A percentile compares a stretch with the other conserved stretches of the same genome.
Evolutionary conservation across 2,113 vertebrate species (phyloP).

Genomic region (Ophiodon elongatus): DNA sequence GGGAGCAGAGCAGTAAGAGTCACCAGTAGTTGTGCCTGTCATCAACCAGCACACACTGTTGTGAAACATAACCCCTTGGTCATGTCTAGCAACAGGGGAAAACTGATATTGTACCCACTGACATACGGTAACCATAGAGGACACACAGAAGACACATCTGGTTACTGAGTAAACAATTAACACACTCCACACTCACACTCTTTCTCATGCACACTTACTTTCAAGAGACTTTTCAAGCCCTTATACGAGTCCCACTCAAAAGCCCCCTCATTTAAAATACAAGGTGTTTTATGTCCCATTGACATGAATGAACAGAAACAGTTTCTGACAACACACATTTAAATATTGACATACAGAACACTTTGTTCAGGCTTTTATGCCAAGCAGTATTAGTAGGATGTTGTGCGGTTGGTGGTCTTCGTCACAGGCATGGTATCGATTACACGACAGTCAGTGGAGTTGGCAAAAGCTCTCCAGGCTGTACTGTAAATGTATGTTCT

Average conservation of each 20-base stretch:
- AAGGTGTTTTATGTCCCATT: constrained; percentile 8
- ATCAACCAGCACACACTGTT: constrained; percentile 50
- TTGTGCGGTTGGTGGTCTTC: not conserved
- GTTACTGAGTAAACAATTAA: constrained; percentile 14
- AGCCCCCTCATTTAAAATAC: not conserved
- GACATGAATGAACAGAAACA: not conserved
- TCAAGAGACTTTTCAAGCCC: not conserved
- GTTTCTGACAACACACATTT: not conserved
- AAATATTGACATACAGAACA: not conserved
- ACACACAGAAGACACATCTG: constrained; percentile 54
- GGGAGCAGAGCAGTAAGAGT: constrained; percentile 22
- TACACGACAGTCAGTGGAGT: not conserved
- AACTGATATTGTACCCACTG: constrained; percentile 72
- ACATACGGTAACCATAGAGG: constrained; percentile 75
- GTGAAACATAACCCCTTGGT: constrained; percentile 68
- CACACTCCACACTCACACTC: not conserved
- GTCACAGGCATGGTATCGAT: constrained; percentile 1
- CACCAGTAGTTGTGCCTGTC: constrained; percentile 26
- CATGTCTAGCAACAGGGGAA: constrained; percentile 71
- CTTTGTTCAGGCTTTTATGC: not conserved
- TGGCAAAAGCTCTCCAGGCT: not conserved
- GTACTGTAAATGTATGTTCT: not conserved
- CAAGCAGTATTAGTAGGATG: not conserved
- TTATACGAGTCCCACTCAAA: not conserved
- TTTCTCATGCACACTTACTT: not conserved